Conservation (phyloP, 2,888 invertebrate genomes). For the Heliconius ethilla region DNA sequence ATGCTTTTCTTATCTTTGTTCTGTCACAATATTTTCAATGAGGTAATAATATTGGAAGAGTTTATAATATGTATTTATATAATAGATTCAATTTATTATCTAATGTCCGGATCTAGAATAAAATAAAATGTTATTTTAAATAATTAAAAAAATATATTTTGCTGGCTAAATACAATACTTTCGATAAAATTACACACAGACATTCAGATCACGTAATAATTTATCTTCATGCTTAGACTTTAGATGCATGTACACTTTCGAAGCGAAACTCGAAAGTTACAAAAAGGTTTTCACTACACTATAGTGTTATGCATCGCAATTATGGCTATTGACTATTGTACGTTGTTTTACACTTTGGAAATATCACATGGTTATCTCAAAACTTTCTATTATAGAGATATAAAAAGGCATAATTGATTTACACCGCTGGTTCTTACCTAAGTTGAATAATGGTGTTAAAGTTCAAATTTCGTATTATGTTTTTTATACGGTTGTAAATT, state of each 20-base stretch:
- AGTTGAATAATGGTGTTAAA: background rate
- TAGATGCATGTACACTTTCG: constrained; percentile 38
- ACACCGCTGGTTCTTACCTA: background rate
- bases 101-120: too few species aligned
- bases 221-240: constrained; percentile 34
- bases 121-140: too few species aligned
- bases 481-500: background rate
- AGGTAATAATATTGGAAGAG: too few species aligned
- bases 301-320: constrained; percentile 40
- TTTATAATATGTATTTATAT: too few species aligned
- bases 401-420: constrained; percentile 5
- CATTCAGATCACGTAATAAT: constrained; percentile 33
- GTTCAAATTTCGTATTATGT: background rate
- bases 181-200: constrained; percentile 9
- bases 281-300: constrained; percentile 45
- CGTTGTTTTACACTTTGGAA: constrained; percentile 44
- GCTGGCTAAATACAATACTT: background rate
- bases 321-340: constrained; percentile 47
- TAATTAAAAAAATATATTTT: too few species aligned
- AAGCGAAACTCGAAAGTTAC: constrained; percentile 40
- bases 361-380: constrained; percentile 48
- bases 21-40: too few species aligned
- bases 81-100: too few species aligned
- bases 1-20: too few species aligned
- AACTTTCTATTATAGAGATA: constrained; percentile 41